Base-by-base conservation (phyloP, 2,797 vertebrate species). In the Sternotherus odoratus region DNA sequence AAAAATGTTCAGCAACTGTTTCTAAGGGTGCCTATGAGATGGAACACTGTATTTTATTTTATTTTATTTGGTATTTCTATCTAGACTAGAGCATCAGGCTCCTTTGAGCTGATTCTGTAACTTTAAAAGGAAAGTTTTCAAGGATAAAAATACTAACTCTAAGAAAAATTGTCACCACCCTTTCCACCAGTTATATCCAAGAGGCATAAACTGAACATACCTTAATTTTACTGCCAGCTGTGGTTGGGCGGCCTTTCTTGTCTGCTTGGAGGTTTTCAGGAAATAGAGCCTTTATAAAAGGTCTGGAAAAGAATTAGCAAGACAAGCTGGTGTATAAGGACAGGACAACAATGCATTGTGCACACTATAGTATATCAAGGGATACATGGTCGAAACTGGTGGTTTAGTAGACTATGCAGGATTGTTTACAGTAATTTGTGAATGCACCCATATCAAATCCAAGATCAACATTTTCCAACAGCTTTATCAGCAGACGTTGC, bases 191-290 rank as follows among this genome's bases (percentile, higher is more conserved):
- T 69, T 69, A 69, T 39, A 21, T 39, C 19, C 66, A 69, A 69
- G 66, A 69, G 10, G 17, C n/a, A 69, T 69, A 91, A 94, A 90
- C 1, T 49, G 82, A 84, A 97, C 97, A 4, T 95, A 99, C 99
- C 98, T 99, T 99, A 96, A 99, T 99, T 98, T 99, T 99, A 97
- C 99, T 99, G 95, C 99, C 99, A 2, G 99, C 99, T 26, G 99
- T 99, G 1, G 99, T 99, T 88, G 99, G 99, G 79, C 99, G 98
- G 49, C 99, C 99, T 96, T 99, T 99, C 98, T 99, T 99, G 49
- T 99, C 99, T 66, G 98, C 98, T 87, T 99, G 99, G 95, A 99
- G 98, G 97, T 99, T 99, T 98, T 99, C 99, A 39, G 98, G 98
- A 98, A 99, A 99, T 94, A 99, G 98, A 90, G 98, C 98, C 98